A percentile compares a stretch with the other conserved stretches of the same genome.
Evolutionary conservation across 2,888 invertebrate species (phyloP).

Genomic region (Corythucha ciliata): DNA sequence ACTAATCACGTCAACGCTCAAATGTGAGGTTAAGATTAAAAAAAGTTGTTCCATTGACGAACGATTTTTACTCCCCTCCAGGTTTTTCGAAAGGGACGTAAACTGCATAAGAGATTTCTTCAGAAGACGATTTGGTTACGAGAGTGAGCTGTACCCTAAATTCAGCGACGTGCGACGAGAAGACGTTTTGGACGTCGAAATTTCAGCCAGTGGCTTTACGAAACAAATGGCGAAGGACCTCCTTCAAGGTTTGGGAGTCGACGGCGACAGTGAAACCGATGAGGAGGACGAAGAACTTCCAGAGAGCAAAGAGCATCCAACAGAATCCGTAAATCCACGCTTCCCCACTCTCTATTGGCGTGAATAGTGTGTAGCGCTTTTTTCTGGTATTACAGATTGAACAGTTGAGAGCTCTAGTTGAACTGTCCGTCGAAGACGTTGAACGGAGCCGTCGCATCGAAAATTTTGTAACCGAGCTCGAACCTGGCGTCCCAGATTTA

Average conservation of each 20-base stretch:
- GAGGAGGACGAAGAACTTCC: constrained; percentile 37
- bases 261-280: constrained; percentile 41
- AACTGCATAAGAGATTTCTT: constrained; percentile 86
- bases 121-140: constrained; percentile 76
- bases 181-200: constrained; percentile 75
- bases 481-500: background rate
- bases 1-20: constrained; percentile 86
- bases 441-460: too few relatives aligned
- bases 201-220: constrained; percentile 82
- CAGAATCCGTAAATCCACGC: background rate
- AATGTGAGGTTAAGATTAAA: constrained; percentile 49
- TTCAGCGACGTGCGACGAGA: constrained; percentile 65
- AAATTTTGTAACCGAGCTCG: too few relatives aligned
- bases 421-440: constrained; percentile 31
- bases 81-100: constrained; percentile 92
- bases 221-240: constrained; percentile 70
- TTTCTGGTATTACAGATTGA: constrained; percentile 17
- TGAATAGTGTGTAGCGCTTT: background rate
- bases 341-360: background rate
- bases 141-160: constrained; percentile 68
- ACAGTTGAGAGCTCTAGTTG: constrained; percentile 24
- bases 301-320: too few relatives aligned
- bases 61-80: constrained; percentile 39
- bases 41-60: background rate
- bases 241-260: constrained; percentile 49